phyloP scores from a whole-genome alignment of 2,113 vertebrate species.

The Hyaena hyaena region DNA sequence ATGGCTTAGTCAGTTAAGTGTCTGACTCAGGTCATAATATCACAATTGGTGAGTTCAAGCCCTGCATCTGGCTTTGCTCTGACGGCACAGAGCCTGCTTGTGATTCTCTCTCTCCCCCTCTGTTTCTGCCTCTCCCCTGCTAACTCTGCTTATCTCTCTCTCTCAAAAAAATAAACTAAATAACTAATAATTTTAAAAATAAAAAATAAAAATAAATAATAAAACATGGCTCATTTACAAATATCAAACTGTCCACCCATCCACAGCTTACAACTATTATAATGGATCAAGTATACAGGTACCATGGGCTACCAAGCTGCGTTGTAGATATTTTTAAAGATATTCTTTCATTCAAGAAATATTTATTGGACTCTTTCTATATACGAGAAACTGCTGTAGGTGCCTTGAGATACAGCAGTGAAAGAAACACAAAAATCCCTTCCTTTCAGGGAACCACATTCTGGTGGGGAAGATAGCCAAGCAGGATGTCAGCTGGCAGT shows the following conservation, averaged over 20 bases:
- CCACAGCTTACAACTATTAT: neutral
- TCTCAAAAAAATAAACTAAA: no score
- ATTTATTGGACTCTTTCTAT: neutral
- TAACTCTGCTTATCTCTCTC: no score
- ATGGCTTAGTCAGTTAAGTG: no score
- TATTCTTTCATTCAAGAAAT: slow-evolving; percentile 2
- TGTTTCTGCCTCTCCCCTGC: no score
- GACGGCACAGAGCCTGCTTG: no score
- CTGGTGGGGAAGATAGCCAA: neutral
- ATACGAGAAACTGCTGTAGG: neutral
- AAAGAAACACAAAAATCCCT: slow-evolving; percentile 23
- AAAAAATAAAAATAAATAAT: no score
- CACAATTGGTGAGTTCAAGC: no score
- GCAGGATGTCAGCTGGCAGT: neutral
- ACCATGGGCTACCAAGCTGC: neutral
- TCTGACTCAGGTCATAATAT: no score
- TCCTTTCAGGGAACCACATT: neutral
- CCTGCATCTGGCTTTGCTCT: no score
- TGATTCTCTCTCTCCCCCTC: no score
- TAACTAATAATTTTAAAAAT: no score
- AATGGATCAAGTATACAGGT: neutral
- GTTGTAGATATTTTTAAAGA: neutral
- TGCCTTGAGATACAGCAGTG: neutral
- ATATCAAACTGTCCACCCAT: neutral
- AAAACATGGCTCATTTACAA: neutral